phyloP scores from a whole-genome alignment of 2,797 vertebrate genomes.

The Pyrrhura leucotis region DNA sequence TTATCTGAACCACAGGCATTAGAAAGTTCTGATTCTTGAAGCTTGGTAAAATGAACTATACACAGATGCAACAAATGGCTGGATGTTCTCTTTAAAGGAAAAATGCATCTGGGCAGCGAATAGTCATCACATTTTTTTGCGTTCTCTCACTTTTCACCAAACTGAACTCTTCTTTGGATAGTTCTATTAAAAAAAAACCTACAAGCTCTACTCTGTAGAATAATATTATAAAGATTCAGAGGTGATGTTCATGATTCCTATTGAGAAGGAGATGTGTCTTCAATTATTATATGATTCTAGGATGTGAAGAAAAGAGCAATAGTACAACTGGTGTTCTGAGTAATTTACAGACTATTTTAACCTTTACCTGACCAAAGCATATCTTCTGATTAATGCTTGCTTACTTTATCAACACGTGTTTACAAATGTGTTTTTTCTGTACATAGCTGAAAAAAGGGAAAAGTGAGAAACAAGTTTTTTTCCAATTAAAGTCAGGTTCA shows the following conservation, averaged over 20 bases:
- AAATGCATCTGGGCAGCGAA: neutral
- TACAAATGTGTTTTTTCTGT: neutral
- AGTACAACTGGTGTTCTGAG: neutral
- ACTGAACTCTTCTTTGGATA: accelerated
- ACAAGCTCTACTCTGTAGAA: neutral
- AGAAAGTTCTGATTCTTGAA: neutral
- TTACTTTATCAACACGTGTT: neutral
- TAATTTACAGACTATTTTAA: neutral
- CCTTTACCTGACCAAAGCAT: neutral
- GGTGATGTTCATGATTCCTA: accelerated
- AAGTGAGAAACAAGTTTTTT: neutral
- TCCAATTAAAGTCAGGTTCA: neutral
- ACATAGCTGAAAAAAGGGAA: neutral
- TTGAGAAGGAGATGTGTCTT: neutral
- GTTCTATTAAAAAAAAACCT: neutral
- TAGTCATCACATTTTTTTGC: neutral
- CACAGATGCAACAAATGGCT: neutral
- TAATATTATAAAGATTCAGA: neutral
- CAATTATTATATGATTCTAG: neutral
- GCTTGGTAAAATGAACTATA: neutral
- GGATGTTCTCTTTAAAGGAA: neutral
- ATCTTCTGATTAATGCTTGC: neutral
- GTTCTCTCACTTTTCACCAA: neutral
- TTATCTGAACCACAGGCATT: neutral
- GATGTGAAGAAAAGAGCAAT: neutral